These are phyloP conservation scores for Entelurus aequoreus DNA, from an alignment of 2,113 vertebrate genomes.

Conservation along the genomic window DNA sequence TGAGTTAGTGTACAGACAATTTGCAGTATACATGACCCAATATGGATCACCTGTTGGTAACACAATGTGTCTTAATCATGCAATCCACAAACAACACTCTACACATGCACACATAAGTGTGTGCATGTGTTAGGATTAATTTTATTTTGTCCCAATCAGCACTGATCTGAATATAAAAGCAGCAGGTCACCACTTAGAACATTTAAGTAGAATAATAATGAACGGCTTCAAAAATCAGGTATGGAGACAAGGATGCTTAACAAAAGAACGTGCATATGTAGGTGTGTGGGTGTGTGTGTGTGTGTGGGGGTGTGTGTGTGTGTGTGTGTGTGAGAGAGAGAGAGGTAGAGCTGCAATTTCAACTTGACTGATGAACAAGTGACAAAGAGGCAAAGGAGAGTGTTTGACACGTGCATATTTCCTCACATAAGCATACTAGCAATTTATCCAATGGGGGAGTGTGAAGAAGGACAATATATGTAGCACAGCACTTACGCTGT, in stretches of 20 bases:
- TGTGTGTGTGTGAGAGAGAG: neutral
- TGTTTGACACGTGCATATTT: conserved; percentile 37
- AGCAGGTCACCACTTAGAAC: conserved; percentile 35
- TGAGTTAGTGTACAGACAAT: no score
- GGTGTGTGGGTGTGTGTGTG: conserved; percentile 8
- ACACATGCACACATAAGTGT: no score
- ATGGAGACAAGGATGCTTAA: conserved; percentile 20
- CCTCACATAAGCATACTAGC: neutral
- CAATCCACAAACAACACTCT: neutral
- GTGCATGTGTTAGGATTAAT: conserved; percentile 34
- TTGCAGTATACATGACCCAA: no score
- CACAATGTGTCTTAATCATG: no score
- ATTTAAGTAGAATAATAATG: conserved; percentile 55
- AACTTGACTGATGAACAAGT: conserved; percentile 31
- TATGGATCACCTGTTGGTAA: no score
- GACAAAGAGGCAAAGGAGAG: conserved; percentile 6
- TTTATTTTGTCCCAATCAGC: conserved; percentile 51
- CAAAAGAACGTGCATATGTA: conserved; percentile 1
- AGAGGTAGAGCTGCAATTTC: conserved; percentile 5
- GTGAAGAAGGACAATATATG: neutral
- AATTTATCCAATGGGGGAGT: conserved; percentile 13
- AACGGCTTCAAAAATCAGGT: conserved; percentile 27
- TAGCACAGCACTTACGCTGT: conserved; percentile 6
- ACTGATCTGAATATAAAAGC: conserved; percentile 45
- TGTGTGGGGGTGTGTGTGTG: neutral